These are phyloP conservation scores for Patagioenas fasciata DNA, from an alignment of 2,113 vertebrate species.

Conservation along the genomic window DNA sequence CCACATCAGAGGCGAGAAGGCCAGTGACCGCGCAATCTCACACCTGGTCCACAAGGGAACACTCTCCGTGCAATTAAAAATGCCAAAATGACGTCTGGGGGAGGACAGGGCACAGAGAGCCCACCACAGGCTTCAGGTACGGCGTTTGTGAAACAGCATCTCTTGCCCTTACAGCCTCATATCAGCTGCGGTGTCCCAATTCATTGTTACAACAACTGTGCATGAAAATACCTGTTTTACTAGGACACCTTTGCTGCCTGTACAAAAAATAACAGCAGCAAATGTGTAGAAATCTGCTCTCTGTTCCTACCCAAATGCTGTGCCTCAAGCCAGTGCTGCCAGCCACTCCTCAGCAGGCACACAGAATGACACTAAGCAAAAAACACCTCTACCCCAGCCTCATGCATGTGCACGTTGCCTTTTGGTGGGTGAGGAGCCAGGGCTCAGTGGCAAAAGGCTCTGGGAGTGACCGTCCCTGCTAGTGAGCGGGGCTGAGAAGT, in stretches of 20 bases:
- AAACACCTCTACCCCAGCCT: background rate
- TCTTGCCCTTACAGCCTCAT: background rate
- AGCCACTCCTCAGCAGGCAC: background rate
- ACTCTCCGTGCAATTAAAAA: background rate
- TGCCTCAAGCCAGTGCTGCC: background rate
- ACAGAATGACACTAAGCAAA: background rate
- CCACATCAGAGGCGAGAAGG: background rate
- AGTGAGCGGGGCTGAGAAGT: background rate
- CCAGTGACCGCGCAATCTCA: background rate
- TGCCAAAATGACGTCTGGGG: background rate
- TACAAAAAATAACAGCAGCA: background rate
- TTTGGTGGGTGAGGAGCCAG: background rate
- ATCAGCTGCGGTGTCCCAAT: background rate
- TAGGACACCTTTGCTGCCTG: background rate
- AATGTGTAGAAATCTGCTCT: background rate
- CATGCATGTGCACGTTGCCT: rapidly evolving
- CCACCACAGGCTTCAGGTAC: background rate
- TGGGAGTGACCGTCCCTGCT: background rate
- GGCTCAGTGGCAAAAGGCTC: background rate
- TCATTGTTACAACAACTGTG: background rate
- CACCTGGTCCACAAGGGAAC: background rate
- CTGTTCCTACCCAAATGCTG: background rate
- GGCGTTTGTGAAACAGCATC: background rate
- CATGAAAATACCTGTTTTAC: background rate
- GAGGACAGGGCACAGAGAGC: background rate